Evolutionary conservation across 1,140 invertebrate genomes (phyloP).

Genomic region (Orchesella cincta): DNA sequence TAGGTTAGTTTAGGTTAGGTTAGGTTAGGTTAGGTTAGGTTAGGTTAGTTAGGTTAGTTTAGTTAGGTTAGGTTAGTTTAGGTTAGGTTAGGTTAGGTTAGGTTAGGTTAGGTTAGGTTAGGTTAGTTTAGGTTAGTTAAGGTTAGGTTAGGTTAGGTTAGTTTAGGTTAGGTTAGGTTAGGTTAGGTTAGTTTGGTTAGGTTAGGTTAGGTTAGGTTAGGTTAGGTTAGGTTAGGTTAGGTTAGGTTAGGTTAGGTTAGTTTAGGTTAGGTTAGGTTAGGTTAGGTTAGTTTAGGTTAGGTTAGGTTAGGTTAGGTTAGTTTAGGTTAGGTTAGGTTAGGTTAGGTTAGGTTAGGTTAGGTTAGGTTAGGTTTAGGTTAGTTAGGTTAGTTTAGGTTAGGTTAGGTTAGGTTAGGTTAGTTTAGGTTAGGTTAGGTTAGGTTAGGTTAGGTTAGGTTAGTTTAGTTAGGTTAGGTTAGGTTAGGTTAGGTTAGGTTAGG

Average conservation of each 20-base stretch:
- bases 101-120: slow-evolving; percentile 48
- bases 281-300: no score
- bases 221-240: slow-evolving; percentile 38
- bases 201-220: slow-evolving; percentile 22
- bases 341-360: no score
- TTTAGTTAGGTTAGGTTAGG: no score
- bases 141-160: slow-evolving; percentile 42
- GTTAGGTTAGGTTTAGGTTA: no score
- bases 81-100: slow-evolving; percentile 49
- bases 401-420: no score
- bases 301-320: no score
- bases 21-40: slow-evolving; percentile 54
- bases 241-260: slow-evolving; percentile 48
- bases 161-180: slow-evolving; percentile 41
- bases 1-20: slow-evolving; percentile 51
- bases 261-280: no score
- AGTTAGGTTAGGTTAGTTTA: slow-evolving; percentile 47
- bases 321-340: no score
- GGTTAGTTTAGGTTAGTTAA: slow-evolving; percentile 48
- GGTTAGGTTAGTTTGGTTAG: slow-evolving; percentile 38
- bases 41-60: slow-evolving; percentile 50
- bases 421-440: no score
- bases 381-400: no score
- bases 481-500: no score
- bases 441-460: no score